phyloP scores from a whole-genome alignment of 2,113 vertebrate genomes.

The Charina bottae region DNA sequence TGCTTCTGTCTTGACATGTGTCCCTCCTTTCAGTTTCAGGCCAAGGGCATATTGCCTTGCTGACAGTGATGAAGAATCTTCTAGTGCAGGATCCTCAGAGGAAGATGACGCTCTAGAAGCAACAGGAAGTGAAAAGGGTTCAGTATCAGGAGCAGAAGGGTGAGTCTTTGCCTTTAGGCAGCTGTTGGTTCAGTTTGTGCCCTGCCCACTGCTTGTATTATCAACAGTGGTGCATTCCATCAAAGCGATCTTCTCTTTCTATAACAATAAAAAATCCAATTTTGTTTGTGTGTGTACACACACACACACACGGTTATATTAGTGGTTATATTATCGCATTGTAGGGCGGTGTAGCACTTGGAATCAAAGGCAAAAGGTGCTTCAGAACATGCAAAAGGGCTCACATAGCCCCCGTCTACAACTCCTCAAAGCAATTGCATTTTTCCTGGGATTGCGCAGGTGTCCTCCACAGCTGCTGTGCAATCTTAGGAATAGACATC shows the following conservation, averaged over 20 bases:
- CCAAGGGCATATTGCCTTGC: conserved; percentile 92
- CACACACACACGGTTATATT: background rate
- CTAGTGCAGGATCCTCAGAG: conserved; percentile 96
- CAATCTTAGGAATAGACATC: background rate
- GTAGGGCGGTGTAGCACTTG: background rate
- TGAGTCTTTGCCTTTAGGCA: conserved; percentile 64
- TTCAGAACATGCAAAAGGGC: background rate
- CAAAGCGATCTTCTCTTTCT: background rate
- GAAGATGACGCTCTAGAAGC: conserved; percentile 91
- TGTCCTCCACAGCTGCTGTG: background rate
- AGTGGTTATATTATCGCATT: background rate
- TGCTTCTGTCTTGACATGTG: conserved; percentile 51
- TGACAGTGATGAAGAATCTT: conserved; percentile 98
- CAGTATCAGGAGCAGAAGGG: conserved; percentile 85
- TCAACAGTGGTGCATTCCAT: background rate
- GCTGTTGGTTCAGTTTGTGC: background rate
- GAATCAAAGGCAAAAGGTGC: background rate
- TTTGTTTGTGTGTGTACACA: background rate
- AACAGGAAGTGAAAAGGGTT: conserved; percentile 81
- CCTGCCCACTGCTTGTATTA: background rate
- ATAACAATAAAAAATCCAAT: background rate
- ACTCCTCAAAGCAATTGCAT: background rate
- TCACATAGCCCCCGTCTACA: background rate
- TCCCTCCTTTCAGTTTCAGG: conserved; percentile 77
- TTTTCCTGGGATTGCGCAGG: background rate